Base-by-base conservation (phyloP, 2,888 invertebrate species). In the Eueremaeus valkanovi region DNA sequence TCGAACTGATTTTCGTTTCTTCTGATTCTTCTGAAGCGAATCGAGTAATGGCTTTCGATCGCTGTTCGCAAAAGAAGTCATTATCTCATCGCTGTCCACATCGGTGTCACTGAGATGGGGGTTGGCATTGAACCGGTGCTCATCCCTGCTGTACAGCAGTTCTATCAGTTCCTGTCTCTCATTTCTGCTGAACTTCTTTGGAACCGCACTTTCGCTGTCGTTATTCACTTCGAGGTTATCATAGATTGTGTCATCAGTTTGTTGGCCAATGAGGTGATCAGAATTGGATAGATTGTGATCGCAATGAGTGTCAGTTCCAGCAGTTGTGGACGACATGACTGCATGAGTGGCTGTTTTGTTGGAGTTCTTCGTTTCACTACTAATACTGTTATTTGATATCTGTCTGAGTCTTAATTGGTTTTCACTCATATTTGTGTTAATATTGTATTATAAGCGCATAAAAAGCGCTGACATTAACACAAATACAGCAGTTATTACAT, bases 341-440 rank as follows among this genome's bases (percentile, higher is more conserved):
- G 5, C 5, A 27, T 27, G 58, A 27, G 5, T 9, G 21, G 27
- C 24, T 27, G n/a, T n/a, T n/a, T n/a, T n/a, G n/a, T 21, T 58
- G 29, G 6, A 6, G 6, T 11, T 58, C 29, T 58, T 29, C 18
- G 21, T 51, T n/a, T n/a, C n/a, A n/a, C n/a, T n/a, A n/a, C n/a
- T n/a, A n/a, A 6, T 51, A 21, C 24, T 29, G 58, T 58, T 27
- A 58, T 24, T 27, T 29, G 58, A 21, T 3, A 58, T 29, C 8
- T 24, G 27, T 58, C 58, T 58, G 24, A 27, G 21, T 58, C 58
- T 58, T 27, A 58, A 27, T 8, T 58, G 58, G 13, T 29, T 58
- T 58, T 58, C 58, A 58, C 58, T 58, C 58, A 58, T 58, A 58
- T 58, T 58, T 58, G 40, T 40, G 40, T 40, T 40, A 40, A 40